Conservation (phyloP, 2,797 vertebrate genomes). For the Botia almorhae region DNA sequence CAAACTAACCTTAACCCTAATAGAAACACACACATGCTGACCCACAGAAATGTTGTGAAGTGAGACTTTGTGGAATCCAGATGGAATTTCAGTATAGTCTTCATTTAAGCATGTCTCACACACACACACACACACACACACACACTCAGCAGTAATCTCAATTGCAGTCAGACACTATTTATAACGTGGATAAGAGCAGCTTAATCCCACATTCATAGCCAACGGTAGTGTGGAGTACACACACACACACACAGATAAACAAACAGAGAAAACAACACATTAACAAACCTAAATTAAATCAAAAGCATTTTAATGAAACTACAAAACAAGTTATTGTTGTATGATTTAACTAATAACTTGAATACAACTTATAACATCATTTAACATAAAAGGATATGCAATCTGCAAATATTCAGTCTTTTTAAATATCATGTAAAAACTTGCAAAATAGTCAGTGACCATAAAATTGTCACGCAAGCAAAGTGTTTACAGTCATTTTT, state of each 20-base stretch:
- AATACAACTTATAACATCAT: neutral
- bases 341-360: neutral
- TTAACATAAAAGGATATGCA: neutral
- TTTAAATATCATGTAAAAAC: neutral
- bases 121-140: conserved; percentile 22
- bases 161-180: conserved; percentile 70
- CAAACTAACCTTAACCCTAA: too few species aligned
- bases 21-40: neutral
- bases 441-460: neutral
- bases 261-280: conserved; percentile 43
- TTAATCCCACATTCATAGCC: conserved; percentile 69
- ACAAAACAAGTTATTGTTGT: neutral
- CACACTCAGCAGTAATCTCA: conserved; percentile 65
- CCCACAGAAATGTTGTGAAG: conserved; percentile 6
- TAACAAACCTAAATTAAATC: neutral
- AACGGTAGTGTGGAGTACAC: conserved; percentile 41
- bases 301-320: neutral
- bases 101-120: conserved; percentile 30
- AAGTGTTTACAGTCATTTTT: neutral
- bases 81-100: conserved; percentile 37
- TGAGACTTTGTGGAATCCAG: conserved; percentile 20
- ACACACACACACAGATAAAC: neutral
- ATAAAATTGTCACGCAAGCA: neutral
- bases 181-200: conserved; percentile 69
- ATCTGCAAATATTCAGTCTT: neutral